Evolutionary conservation across 2,888 invertebrate species (phyloP), one percentile per base, ranked within the genome.

Genomic region (Eurytoma adleriae): DNA sequence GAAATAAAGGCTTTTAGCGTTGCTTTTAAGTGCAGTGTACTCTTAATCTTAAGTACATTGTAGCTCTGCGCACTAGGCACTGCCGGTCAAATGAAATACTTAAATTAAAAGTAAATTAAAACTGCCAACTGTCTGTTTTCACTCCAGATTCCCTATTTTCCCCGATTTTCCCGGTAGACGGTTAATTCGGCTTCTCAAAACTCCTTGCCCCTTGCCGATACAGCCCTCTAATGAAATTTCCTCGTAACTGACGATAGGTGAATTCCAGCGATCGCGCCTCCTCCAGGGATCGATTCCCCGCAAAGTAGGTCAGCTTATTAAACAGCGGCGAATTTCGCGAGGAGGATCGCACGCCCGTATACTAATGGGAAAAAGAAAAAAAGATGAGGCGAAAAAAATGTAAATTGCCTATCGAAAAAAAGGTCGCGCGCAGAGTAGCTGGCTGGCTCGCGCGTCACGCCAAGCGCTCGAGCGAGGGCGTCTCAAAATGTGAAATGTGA

Each of bases 271-370:
- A n/a, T n/a, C n/a, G n/a, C n/a, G n/a, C n/a, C 24, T 24, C 24
- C 24, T 24, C 24, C 24, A 24, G 24, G 24, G 24, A 24, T 24
- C 24, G 24, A 2, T 3, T 7, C 16, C 7, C n/a, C 62, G n/a
- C n/a, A 5, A 76, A 76, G 75, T 76, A 16, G 68, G 75, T 68
- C 75, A 68, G 52, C 52, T 76, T 76, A 76, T 76, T 68, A 76
- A 76, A 68, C 30, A 20, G 7, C 40, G 13, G 2, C 12, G 52
- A 68, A 68, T 54, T 54, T 27, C 40, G 52, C 68, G 68, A 48
- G 48, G n/a, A 52, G 13, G 18, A 13, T 71, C 40, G n/a, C 30
- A 1, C 12, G 20, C 14, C 13, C n/a, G 14, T 18, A 5, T 48
- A 24, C 12, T 54, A 68, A 56, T 56, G 56, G 12, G 24, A 54